A percentile compares a stretch with the other conserved stretches of the same genome.
Evolutionary conservation across 53 echinoderm and acorn worm genomes (phyloP).

Genomic region (Mesocentrotus franciscanus): DNA sequence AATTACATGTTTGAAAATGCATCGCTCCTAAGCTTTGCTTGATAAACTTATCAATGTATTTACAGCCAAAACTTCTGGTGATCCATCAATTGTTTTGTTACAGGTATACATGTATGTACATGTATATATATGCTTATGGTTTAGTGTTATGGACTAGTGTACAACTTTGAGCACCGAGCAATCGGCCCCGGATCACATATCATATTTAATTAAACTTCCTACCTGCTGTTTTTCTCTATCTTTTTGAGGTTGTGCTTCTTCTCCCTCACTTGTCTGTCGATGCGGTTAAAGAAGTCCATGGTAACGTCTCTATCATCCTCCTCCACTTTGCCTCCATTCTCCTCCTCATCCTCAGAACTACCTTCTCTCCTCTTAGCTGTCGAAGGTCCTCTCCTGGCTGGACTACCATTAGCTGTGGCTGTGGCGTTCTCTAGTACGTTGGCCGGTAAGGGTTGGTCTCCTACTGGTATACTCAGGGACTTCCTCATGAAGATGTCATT

Average conservation of each 20-base stretch:
- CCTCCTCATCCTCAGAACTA: conserved; percentile 64
- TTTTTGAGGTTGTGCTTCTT: conserved; percentile 77
- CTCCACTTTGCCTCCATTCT: conserved; percentile 68
- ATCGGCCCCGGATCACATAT: background rate
- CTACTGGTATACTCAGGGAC: conserved; percentile 93
- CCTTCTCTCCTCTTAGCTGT: conserved; percentile 69
- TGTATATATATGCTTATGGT: no score
- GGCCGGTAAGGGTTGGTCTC: conserved; percentile 96
- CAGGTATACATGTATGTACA: no score
- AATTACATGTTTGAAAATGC: no score
- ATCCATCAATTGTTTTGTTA: no score
- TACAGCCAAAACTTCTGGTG: no score
- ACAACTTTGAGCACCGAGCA: background rate
- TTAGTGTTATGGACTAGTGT: background rate
- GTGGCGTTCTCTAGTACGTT: conserved; percentile 92
- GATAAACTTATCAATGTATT: no score
- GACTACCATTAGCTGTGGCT: conserved; percentile 80
- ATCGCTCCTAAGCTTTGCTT: no score
- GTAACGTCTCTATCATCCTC: conserved; percentile 72
- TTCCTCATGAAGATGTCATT: conserved; percentile 94
- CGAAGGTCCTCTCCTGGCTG: conserved; percentile 45
- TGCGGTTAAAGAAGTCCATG: conserved; percentile 97
- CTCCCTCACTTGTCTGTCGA: conserved; percentile 85
- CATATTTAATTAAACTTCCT: background rate
- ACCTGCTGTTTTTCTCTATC: conserved; percentile 93